phyloP scores from a whole-genome alignment of 2,797 vertebrate genomes.

The Intellagama lesueurii region DNA sequence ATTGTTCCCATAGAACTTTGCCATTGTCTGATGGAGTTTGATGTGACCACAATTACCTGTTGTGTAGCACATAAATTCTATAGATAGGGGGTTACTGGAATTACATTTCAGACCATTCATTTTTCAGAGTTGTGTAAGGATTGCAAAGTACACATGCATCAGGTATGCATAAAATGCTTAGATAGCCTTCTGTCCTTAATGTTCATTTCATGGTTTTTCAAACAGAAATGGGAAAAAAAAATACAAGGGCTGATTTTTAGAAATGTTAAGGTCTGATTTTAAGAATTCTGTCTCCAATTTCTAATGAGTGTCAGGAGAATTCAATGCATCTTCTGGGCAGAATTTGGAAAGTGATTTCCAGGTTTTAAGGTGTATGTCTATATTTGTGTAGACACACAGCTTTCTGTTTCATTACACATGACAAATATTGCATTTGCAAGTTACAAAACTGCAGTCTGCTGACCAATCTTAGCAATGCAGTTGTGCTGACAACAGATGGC shows the following conservation, averaged over 20 bases:
- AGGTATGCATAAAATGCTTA: background rate
- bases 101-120: background rate
- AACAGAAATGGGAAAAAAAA: background rate
- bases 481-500: conserved; percentile 66
- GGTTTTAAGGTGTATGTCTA: conserved; percentile 27
- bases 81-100: fast-evolving
- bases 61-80: conserved; percentile 27
- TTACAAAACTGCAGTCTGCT: conserved; percentile 64
- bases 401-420: conserved; percentile 46
- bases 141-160: background rate
- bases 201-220: background rate
- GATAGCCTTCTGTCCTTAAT: background rate
- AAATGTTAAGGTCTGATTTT: background rate
- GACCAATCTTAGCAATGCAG: conserved; percentile 54
- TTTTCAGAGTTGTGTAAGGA: background rate
- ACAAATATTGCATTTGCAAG: conserved; percentile 63
- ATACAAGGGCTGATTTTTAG: background rate
- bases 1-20: background rate
- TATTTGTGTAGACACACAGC: background rate
- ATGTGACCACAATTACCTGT: background rate
- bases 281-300: background rate
- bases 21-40: background rate
- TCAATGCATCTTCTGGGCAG: background rate
- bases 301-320: background rate
- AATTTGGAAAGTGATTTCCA: background rate